phyloP scores from a whole-genome alignment of 2,888 invertebrate species.

The Nowickia ferox region DNA sequence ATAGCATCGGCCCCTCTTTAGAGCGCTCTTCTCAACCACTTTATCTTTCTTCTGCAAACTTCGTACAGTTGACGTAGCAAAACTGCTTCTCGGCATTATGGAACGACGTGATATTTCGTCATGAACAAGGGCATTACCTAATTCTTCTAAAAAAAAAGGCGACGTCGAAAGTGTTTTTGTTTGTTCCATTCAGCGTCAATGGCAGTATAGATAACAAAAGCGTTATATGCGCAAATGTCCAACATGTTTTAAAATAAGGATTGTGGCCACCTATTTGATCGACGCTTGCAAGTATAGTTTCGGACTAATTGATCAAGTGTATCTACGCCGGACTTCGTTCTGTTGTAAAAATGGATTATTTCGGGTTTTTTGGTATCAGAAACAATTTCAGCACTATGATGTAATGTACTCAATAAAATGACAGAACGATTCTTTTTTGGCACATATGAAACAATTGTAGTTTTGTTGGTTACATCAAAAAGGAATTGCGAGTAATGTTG shows the following conservation, averaged over 20 bases:
- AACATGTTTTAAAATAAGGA: constrained; percentile 32
- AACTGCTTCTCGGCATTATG: constrained; percentile 25
- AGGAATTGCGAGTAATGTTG: constrained; percentile 7
- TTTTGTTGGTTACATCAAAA: constrained; percentile 20
- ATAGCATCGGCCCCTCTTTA: background rate
- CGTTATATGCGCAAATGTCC: constrained; percentile 33
- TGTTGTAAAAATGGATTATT: constrained; percentile 24
- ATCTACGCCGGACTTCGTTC: constrained; percentile 19
- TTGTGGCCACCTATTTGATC: constrained; percentile 28
- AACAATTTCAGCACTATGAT: background rate
- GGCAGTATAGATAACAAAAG: constrained; percentile 19
- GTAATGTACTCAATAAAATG: background rate
- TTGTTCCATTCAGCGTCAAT: constrained; percentile 18
- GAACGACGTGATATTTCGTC: constrained; percentile 31
- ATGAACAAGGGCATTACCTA: constrained; percentile 20
- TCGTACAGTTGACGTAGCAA: constrained; percentile 15
- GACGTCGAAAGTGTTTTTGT: constrained; percentile 18
- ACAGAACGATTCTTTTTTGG: constrained; percentile 10
- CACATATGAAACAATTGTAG: constrained; percentile 1
- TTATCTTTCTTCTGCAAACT: constrained; percentile 4
- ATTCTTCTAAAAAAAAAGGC: constrained; percentile 19
- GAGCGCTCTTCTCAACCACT: background rate
- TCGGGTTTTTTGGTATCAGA: background rate
- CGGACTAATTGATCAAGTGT: constrained; percentile 27
- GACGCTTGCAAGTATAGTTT: constrained; percentile 11